phyloP scores from a whole-genome alignment of 2,113 vertebrate species.

The Oreochromis tanganicae region DNA sequence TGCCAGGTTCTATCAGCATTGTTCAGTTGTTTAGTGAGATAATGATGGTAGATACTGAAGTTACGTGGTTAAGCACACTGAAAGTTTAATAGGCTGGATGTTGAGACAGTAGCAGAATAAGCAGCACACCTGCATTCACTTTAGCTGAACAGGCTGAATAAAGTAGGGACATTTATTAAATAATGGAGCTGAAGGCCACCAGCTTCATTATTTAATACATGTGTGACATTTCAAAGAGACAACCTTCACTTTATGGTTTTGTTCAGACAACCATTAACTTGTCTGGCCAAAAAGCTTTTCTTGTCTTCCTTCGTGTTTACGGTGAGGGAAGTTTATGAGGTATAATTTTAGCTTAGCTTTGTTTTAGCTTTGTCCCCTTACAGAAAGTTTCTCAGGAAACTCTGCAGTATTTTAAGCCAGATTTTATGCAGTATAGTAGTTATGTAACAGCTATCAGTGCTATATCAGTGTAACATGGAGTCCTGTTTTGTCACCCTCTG shows the following conservation, averaged over 20 bases:
- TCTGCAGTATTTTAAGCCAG: not conserved
- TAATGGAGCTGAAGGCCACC: not conserved
- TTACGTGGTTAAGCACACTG: not conserved
- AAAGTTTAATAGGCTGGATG: not conserved
- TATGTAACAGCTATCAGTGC: not conserved
- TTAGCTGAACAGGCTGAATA: not conserved
- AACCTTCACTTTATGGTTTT: not conserved
- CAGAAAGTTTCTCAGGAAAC: not conserved
- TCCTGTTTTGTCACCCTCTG: not conserved
- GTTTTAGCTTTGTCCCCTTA: not conserved
- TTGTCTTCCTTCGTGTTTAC: not conserved
- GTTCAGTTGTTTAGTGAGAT: not conserved
- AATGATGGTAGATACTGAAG: not conserved
- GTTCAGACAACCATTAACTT: not conserved
- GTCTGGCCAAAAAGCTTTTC: not conserved
- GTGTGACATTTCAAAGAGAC: not conserved
- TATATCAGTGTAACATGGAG: not conserved
- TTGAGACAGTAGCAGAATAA: not conserved
- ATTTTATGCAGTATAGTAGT: not conserved
- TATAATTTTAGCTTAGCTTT: not conserved
- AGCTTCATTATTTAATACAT: not conserved
- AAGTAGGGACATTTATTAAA: not conserved
- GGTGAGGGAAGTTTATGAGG: not conserved
- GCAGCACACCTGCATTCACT: not conserved
- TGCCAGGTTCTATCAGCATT: not conserved